Percentiles rank a stretch among this genome's conserved stretches.
Evolutionary conservation across 2,888 invertebrate genomes (phyloP).

Genomic region (Autographa gamma): DNA sequence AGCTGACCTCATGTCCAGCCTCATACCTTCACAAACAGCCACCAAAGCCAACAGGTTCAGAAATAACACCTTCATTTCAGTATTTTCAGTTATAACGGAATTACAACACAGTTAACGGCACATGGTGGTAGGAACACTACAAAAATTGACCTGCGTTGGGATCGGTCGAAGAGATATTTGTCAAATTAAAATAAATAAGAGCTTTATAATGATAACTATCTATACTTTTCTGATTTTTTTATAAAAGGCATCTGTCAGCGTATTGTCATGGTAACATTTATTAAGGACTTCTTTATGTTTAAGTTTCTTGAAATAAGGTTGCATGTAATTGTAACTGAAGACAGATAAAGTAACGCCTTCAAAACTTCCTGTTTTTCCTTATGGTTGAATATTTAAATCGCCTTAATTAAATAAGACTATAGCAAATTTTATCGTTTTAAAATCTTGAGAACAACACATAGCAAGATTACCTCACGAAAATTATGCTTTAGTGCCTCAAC

Average conservation of each 20-base stretch:
- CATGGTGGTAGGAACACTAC: neutral
- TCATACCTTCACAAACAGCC: constrained; percentile 9
- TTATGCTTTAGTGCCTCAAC: neutral
- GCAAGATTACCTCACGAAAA: too few relatives aligned
- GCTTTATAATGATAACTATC: neutral
- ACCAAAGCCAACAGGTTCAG: constrained; percentile 9
- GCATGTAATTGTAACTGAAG: too few relatives aligned
- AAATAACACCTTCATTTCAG: constrained; percentile 18
- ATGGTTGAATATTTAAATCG: too few relatives aligned
- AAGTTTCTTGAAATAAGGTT: too few relatives aligned
- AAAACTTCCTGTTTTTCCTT: too few relatives aligned
- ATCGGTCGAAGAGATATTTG: neutral
- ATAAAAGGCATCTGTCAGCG: neutral
- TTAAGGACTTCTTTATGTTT: neutral
- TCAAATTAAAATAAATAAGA: neutral
- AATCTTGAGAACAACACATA: too few relatives aligned
- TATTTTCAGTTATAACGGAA: constrained; percentile 6
- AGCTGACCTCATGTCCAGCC: neutral
- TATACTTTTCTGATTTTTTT: neutral
- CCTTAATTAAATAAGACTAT: too few relatives aligned
- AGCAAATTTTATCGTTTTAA: too few relatives aligned
- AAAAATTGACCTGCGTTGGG: neutral
- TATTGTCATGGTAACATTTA: constrained; percentile 4
- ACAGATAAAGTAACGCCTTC: too few relatives aligned
- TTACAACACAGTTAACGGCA: neutral